These are phyloP conservation scores for Eclectus roratus DNA, from an alignment of 2,113 vertebrate genomes.

Conservation along the genomic window DNA sequence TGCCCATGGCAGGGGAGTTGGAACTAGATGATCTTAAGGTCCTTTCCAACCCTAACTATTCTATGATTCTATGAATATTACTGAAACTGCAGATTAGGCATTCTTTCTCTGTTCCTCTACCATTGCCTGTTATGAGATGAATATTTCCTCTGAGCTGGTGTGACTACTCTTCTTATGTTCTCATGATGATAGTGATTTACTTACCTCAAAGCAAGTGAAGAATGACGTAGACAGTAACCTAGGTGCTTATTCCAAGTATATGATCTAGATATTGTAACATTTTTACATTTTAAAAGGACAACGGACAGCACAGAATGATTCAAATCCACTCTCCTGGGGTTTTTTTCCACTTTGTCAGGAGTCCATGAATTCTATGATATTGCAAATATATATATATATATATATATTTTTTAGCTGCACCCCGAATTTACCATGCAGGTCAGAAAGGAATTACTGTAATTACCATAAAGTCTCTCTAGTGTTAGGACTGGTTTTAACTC, in stretches of 20 bases:
- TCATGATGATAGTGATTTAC: background rate
- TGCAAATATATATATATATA: background rate
- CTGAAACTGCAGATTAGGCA: background rate
- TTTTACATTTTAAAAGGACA: background rate
- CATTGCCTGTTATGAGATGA: background rate
- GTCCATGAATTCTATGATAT: background rate
- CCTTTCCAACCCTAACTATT: too few relatives aligned
- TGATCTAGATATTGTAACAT: background rate
- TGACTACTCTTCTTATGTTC: background rate
- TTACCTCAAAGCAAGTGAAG: background rate
- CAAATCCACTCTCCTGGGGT: background rate
- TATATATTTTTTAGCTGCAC: background rate
- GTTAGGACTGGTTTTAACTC: background rate
- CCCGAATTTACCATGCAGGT: background rate
- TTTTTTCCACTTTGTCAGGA: background rate
- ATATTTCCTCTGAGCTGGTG: background rate
- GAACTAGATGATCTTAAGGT: too few relatives aligned
- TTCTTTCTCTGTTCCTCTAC: background rate
- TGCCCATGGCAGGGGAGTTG: too few relatives aligned
- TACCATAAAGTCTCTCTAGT: background rate
- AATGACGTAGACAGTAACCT: background rate
- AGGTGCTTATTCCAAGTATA: background rate
- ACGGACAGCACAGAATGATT: background rate
- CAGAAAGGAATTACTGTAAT: background rate
- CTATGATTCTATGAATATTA: background rate